Conservation (phyloP, 2,888 invertebrate genomes). For the Polietes domitor region DNA sequence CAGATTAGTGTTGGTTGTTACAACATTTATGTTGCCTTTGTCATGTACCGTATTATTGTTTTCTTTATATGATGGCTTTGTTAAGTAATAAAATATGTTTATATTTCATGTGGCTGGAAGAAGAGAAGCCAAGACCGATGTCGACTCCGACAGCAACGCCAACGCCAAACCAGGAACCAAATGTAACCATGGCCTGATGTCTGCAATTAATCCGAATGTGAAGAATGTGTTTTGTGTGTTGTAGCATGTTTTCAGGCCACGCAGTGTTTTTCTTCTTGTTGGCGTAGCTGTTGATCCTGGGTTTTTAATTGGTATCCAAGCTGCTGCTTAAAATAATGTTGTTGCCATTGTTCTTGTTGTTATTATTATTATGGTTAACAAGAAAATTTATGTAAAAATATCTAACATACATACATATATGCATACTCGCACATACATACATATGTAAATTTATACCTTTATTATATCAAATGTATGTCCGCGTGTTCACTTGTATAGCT, state of each 20-base stretch:
- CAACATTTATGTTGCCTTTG: not conserved
- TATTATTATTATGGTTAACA: not conserved
- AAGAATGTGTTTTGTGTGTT: not conserved
- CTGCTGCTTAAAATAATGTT: not conserved
- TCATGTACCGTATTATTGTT: not conserved
- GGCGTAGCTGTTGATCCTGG: not conserved
- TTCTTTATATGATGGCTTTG: not conserved
- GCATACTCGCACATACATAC: not conserved
- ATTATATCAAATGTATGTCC: too few relatives aligned
- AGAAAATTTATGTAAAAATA: not conserved
- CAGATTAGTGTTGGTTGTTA: too few relatives aligned
- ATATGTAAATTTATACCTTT: not conserved
- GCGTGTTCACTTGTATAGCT: too few relatives aligned
- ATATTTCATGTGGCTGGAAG: not conserved
- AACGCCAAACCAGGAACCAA: not conserved
- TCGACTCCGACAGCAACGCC: not conserved
- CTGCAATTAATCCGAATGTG: not conserved
- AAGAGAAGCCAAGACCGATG: not conserved
- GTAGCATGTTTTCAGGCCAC: too few relatives aligned
- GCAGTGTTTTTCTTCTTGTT: not conserved
- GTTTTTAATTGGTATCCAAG: not conserved
- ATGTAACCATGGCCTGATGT: not conserved
- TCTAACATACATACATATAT: not conserved
- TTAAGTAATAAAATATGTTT: constrained; percentile 5
- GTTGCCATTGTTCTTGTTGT: not conserved